Conservation (phyloP, 2,797 vertebrate genomes). For the Liparis tanakae region DNA sequence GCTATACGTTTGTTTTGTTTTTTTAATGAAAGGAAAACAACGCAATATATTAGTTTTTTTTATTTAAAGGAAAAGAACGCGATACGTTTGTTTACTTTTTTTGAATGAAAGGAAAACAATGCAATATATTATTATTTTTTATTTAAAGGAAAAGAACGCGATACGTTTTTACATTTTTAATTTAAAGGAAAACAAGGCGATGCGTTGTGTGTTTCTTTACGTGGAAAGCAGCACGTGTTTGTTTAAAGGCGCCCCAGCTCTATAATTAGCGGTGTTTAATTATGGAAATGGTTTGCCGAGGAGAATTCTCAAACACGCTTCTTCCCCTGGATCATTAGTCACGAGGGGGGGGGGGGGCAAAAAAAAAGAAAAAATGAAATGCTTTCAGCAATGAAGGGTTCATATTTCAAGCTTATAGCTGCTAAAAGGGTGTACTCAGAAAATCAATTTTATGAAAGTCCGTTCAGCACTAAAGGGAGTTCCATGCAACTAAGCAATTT, state of each 20-base stretch:
- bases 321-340: slow-evolving; percentile 96
- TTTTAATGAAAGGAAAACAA: too few relatives aligned
- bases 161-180: too few relatives aligned
- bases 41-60: too few relatives aligned
- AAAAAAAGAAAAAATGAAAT: slow-evolving; percentile 89
- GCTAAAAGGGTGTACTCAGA: slow-evolving; percentile 98
- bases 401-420: slow-evolving; percentile 99
- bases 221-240: slow-evolving; percentile 71
- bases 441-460: slow-evolving; percentile 99
- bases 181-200: too few relatives aligned
- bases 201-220: too few relatives aligned
- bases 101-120: too few relatives aligned
- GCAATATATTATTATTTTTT: too few relatives aligned
- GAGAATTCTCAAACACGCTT: slow-evolving; percentile 94
- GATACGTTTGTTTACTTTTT: too few relatives aligned
- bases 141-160: too few relatives aligned
- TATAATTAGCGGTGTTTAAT: slow-evolving; percentile 99
- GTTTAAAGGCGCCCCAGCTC: slow-evolving; percentile 95
- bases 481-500: slow-evolving; percentile 97
- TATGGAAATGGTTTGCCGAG: slow-evolving; percentile 96
- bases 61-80: too few relatives aligned
- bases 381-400: slow-evolving; percentile 97
- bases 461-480: slow-evolving; percentile 96
- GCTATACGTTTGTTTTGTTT: too few relatives aligned
- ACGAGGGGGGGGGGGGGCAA: slow-evolving; percentile 82